These are phyloP conservation scores for Ophion costatus DNA, from an alignment of 2,888 invertebrate genomes.

Conservation along the genomic window DNA sequence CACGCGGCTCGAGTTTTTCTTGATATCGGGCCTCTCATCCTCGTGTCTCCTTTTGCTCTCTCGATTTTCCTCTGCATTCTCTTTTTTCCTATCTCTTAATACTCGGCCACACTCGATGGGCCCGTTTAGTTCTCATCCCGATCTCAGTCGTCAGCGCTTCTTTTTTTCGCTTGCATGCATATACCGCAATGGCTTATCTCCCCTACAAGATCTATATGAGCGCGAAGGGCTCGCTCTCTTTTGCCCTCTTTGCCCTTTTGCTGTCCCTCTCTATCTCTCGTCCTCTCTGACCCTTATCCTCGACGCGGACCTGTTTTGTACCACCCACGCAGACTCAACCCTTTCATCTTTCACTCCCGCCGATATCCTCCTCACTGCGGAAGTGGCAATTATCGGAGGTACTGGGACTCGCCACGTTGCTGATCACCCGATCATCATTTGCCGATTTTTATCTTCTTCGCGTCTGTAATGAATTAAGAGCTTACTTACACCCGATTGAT, in stretches of 20 bases:
- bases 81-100: constrained; percentile 59
- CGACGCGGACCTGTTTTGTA: neutral
- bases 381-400: constrained; percentile 56
- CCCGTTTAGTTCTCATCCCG: constrained; percentile 46
- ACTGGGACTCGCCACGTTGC: constrained; percentile 3
- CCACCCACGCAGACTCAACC: constrained; percentile 65
- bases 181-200: constrained; percentile 63
- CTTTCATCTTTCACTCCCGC: constrained; percentile 43
- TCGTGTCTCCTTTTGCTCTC: constrained; percentile 56
- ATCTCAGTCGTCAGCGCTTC: constrained; percentile 42
- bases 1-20: constrained; percentile 16
- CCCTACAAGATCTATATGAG: constrained; percentile 61
- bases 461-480: neutral
- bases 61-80: constrained; percentile 15
- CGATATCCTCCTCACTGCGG: constrained; percentile 7
- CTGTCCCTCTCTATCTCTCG: neutral
- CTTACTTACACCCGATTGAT: no score
- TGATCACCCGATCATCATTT: constrained; percentile 38
- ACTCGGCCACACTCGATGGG: constrained; percentile 56
- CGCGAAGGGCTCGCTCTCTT: constrained; percentile 52
- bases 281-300: no score
- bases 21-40: constrained; percentile 17
- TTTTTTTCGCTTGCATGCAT: constrained; percentile 5
- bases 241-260: constrained; percentile 10
- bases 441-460: neutral